These are phyloP conservation scores for Teleogryllus occipitalis DNA, from an alignment of 1,140 invertebrate genomes.

Conservation along the genomic window DNA sequence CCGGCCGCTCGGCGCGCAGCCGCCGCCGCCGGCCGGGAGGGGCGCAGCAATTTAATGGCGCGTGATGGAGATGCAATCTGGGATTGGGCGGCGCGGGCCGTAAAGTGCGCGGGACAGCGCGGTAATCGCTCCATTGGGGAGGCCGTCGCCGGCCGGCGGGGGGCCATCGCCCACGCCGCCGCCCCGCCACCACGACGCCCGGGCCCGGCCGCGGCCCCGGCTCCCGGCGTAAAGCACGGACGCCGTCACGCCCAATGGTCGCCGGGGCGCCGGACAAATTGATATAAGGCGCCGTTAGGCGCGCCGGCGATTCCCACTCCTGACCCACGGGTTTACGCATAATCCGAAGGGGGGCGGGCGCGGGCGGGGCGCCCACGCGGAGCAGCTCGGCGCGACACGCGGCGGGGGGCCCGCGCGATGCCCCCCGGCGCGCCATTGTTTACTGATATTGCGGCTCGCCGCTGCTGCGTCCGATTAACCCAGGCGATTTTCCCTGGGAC, in stretches of 20 bases:
- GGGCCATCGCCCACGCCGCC: background rate
- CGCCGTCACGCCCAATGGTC: background rate
- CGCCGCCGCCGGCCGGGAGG: background rate
- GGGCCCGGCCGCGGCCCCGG: too few relatives aligned
- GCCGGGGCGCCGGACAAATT: background rate
- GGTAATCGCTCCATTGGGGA: background rate
- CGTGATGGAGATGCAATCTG: background rate
- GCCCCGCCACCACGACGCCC: too few relatives aligned
- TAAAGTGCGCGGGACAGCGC: background rate
- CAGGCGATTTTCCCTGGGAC: background rate
- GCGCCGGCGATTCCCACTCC: background rate
- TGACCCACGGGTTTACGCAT: background rate
- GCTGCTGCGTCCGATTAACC: background rate
- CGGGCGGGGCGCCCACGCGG: too few relatives aligned
- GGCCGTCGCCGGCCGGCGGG: background rate
- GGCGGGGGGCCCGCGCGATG: background rate
- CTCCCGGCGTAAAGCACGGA: background rate
- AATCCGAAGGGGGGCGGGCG: background rate
- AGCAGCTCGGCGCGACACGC: background rate
- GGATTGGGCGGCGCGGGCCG: background rate
- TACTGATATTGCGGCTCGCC: background rate
- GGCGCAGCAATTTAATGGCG: background rate
- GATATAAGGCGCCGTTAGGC: background rate
- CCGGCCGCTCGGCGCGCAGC: too few relatives aligned
- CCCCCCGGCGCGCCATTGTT: background rate